A percentile compares a stretch with the other conserved stretches of the same genome.
These are phyloP conservation scores for Apamea sordens DNA, from an alignment of 2,888 invertebrate genomes.

Conservation along the genomic window DNA sequence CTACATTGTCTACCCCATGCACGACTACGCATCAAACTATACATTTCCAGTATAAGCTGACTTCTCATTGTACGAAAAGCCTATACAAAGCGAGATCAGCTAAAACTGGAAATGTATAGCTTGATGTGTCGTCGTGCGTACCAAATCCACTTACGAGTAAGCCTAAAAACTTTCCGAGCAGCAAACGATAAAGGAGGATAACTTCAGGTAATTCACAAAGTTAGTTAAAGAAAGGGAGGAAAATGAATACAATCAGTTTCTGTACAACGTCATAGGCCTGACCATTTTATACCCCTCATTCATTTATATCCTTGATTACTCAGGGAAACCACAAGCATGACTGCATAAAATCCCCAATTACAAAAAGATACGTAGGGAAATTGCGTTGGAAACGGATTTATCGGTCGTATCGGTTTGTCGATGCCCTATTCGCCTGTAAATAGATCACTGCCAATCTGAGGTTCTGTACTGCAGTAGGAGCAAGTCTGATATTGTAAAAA, in stretches of 20 bases:
- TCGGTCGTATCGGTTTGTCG: too few relatives aligned
- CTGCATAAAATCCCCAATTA: not conserved
- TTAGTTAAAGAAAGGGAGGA: not conserved
- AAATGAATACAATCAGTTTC: not conserved
- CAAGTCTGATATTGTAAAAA: not conserved
- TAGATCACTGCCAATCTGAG: not conserved
- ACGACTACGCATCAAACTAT: too few relatives aligned
- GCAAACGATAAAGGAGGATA: not conserved
- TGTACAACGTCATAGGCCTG: not conserved
- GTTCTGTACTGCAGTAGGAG: not conserved
- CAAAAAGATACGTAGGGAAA: not conserved
- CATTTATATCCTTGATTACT: conserved; percentile 19
- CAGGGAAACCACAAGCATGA: conserved; percentile 16
- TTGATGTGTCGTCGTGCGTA: not conserved
- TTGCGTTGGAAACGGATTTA: not conserved
- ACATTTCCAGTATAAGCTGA: too few relatives aligned
- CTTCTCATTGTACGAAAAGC: not conserved
- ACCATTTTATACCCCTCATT: not conserved
- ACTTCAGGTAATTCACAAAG: not conserved
- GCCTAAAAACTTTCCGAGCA: not conserved
- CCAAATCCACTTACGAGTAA: not conserved
- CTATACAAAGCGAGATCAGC: not conserved
- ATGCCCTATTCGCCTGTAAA: not conserved
- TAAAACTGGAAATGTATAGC: not conserved
- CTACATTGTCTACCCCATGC: too few relatives aligned